Conservation (phyloP, 2,888 invertebrate species). For the Galerucella calmariensis region DNA sequence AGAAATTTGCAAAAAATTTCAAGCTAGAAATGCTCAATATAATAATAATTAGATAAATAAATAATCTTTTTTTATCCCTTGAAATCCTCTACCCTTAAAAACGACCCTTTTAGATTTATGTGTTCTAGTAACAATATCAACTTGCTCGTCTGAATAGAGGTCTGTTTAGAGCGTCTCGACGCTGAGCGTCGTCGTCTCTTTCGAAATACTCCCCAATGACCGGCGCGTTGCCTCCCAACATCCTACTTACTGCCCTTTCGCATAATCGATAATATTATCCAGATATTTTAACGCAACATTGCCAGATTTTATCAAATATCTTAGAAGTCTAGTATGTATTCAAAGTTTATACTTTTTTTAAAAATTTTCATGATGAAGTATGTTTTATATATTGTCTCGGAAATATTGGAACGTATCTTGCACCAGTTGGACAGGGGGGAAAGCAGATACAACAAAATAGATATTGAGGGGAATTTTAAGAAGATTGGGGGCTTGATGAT, state of each 20-base stretch:
- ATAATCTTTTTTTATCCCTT: not conserved
- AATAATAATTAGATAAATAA: too few relatives aligned
- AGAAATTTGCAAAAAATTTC: not conserved
- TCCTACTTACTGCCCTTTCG: slow-evolving; percentile 34
- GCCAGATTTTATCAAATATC: slow-evolving; percentile 2
- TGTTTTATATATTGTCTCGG: too few relatives aligned
- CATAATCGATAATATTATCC: slow-evolving; percentile 33
- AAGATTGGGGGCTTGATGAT: too few relatives aligned
- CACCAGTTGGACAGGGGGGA: too few relatives aligned
- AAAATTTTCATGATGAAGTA: too few relatives aligned
- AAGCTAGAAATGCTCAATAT: too few relatives aligned
- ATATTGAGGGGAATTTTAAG: too few relatives aligned
- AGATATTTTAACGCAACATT: slow-evolving; percentile 20
- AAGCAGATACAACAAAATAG: too few relatives aligned
- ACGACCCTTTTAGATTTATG: slow-evolving; percentile 11
- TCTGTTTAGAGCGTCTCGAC: slow-evolving; percentile 16
- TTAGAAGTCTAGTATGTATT: not conserved
- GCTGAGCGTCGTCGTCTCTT: slow-evolving; percentile 33
- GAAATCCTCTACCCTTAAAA: not conserved
- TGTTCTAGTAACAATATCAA: slow-evolving; percentile 10
- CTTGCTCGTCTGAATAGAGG: slow-evolving; percentile 16
- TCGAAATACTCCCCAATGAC: slow-evolving; percentile 33
- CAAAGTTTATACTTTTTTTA: too few relatives aligned
- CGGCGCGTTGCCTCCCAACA: slow-evolving; percentile 37
- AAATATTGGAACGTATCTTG: too few relatives aligned